Base-by-base conservation (phyloP, 1,140 invertebrate genomes). In the Dendroctonus ponderosae region DNA sequence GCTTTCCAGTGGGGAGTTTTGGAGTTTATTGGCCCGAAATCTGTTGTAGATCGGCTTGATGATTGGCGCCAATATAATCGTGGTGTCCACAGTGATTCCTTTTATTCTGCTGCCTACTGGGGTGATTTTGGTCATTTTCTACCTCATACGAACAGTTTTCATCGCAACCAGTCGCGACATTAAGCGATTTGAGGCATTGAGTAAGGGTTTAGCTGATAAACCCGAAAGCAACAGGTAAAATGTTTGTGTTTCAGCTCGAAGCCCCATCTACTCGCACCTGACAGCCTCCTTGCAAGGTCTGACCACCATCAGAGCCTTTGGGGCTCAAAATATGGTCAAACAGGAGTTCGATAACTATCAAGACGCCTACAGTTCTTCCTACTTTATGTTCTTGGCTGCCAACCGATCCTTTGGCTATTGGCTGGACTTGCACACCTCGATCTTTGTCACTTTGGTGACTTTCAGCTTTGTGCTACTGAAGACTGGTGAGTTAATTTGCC, bases 251-350 rank as follows among this genome's bases (percentile, higher is more conserved):
- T 26, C 68, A 88, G 87, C 84, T 12, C 85, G 87, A 53, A 90
- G 87, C 79, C 93, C 93, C 0, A 84, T 96, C 0, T 93, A 92
- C 74, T 90, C 91, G 0, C 91, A 95, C 68, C 82, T 95, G 40
- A 89, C 87, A 37, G 84, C 91, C 0, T 88, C 90, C 0, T 72
- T 95, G 2, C 86, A 88, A 69, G 93, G 93, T 4, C 80, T 96
- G 5, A 84, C 87, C 53, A 94, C 92, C 0, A 92, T 96, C 40
- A 81, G 92, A 62, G 90, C 92, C 5, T 86, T 87, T 38, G 82
- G 84, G 14, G 80, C 84, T 7, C 82, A 91, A 75, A 80, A 84
- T 66, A 80, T 87, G 54, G 82, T 96, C 54, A 85, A 85, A 71
- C 83, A 89, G 63, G 85, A 90, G 70, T 91, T 92, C 69, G 88